Percentiles rank a stretch among this genome's conserved stretches.
Conservation (phyloP, 2,113 vertebrate genomes). For the Holacanthus passer region DNA sequence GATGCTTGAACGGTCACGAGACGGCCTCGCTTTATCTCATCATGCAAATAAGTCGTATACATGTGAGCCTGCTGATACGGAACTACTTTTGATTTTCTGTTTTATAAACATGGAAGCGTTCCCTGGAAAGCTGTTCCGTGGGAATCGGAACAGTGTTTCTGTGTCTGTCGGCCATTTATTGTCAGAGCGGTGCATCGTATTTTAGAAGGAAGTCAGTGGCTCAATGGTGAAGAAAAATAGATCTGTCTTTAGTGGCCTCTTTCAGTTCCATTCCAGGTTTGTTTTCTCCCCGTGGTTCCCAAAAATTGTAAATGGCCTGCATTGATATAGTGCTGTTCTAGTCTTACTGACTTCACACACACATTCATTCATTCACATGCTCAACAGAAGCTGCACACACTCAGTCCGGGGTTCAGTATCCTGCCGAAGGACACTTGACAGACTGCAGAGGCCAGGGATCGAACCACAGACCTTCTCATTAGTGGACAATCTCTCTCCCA, state of each 20-base stretch:
- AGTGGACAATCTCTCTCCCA: no score
- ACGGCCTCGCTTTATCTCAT: not conserved
- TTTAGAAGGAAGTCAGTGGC: not conserved
- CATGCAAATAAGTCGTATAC: not conserved
- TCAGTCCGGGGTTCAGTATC: no score
- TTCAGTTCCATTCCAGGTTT: not conserved
- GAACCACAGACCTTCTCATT: no score
- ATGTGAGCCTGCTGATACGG: not conserved
- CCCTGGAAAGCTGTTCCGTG: not conserved
- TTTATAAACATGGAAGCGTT: not conserved
- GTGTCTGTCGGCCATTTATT: not conserved
- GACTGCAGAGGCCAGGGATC: no score
- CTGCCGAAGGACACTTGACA: no score
- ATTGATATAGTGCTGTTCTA: no score
- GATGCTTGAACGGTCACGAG: constrained; percentile 5
- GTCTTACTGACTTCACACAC: no score
- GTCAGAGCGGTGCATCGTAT: not conserved
- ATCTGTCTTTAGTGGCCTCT: not conserved
- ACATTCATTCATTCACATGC: no score
- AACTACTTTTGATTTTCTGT: not conserved
- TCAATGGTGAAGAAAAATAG: not conserved
- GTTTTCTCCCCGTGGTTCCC: no score
- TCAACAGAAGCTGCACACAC: no score
- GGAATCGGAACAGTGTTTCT: not conserved
- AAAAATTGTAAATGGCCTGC: no score